A percentile compares a stretch with the other conserved stretches of the same genome.
These are phyloP conservation scores for Zosterops japonicus DNA, from an alignment of 2,113 vertebrate species.

Conservation along the genomic window DNA sequence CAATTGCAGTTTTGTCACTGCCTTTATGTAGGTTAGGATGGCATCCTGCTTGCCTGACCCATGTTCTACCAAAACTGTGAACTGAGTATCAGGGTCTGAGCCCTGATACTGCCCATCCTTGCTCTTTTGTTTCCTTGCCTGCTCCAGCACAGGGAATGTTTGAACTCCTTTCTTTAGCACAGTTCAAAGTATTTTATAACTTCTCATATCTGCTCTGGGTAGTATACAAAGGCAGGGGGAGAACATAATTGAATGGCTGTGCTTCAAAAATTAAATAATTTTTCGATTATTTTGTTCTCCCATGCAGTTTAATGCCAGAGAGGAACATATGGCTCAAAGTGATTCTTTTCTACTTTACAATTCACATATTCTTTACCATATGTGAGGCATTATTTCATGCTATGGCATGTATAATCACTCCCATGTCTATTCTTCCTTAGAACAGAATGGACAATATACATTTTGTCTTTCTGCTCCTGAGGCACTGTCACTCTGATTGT, in stretches of 20 bases:
- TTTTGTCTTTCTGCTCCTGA: not conserved
- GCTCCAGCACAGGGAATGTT: not conserved
- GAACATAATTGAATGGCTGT: not conserved
- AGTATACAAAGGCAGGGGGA: not conserved
- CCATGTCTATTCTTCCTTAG: not conserved
- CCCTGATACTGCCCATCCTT: not conserved
- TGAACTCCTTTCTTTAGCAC: not conserved
- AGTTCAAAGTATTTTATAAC: not conserved
- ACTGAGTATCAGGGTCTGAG: not conserved
- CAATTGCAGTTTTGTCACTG: not conserved
- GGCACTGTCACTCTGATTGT: not conserved
- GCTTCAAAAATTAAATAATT: conserved; percentile 18
- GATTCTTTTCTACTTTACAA: not conserved
- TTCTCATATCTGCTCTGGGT: not conserved
- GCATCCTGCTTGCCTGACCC: not conserved
- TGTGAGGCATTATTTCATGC: not conserved
- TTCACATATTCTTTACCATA: conserved; percentile 7
- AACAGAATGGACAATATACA: not conserved
- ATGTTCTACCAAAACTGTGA: not conserved
- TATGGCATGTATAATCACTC: not conserved
- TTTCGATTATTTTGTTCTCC: conserved; percentile 33
- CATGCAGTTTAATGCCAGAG: not conserved
- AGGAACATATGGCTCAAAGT: not conserved
- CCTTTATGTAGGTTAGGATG: not conserved
- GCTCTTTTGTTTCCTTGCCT: not conserved